Evolutionary conservation across 1,140 invertebrate genomes (phyloP), one percentile per base, ranked within the genome.

Genomic region (Grapholita molesta): DNA sequence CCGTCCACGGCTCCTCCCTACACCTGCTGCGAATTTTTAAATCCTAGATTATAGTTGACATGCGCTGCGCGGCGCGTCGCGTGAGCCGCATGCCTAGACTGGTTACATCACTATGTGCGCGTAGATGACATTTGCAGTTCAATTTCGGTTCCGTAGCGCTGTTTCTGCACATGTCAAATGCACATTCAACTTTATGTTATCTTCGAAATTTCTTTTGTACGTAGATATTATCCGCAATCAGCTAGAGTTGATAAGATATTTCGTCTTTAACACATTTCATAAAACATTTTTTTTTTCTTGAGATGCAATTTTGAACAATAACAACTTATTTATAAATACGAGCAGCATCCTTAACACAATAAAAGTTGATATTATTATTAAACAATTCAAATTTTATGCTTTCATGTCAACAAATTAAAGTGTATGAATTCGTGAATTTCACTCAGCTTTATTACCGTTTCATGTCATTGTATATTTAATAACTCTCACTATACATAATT

Each of bases 21-120:
- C 86, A 89, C 89, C 86, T 91, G 89, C 83, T 84, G 83, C 84
- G 89, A 91, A 89, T 91, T 85, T 90, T 87, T 86, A 91, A 89
- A 88, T 88, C 86, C 85, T 91, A 91, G 88, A 90, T 90, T 83
- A 90, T 88, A 87, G 79, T 86, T 86, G 84, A 88, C 85, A 88
- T 86, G 84, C 88, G 80, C 74, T 79, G 75, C 83, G 74, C 70
- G 78, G 64, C 74, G 77, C 68, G 57, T 73, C 70, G 86, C 86
- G 84, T 88, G 88, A 83, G 80, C 71, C 42, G 82, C 78, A 89
- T 91, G 65, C 52, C 68, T 68, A 67, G 70, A 72, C 52, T 68
- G 74, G 76, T 88, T 89, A 85, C 84, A 88, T 88, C 85, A 88
- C 75, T 79, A 69, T 28, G 73, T 69, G 69, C 71, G 64, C 74